Conservation (phyloP, 1,140 invertebrate genomes). For the Atta texana region DNA sequence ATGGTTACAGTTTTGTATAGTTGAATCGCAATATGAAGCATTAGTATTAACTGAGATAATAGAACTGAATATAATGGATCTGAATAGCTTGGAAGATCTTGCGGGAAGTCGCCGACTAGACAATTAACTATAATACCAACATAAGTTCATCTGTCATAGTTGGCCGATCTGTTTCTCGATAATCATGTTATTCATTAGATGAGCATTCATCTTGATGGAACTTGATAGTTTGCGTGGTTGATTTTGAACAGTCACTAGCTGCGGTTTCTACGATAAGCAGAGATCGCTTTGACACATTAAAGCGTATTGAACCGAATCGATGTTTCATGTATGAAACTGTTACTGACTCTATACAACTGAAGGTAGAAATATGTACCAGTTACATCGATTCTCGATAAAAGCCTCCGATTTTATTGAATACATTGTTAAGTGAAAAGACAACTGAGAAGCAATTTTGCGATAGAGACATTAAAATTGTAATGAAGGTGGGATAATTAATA, state of each 20-base stretch:
- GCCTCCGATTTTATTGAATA: slow-evolving; percentile 18
- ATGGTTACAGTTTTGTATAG: not conserved
- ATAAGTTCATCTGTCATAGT: slow-evolving; percentile 15
- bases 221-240: slow-evolving; percentile 40
- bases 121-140: slow-evolving; percentile 20
- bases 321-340: slow-evolving; percentile 56
- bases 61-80: not conserved
- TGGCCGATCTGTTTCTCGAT: slow-evolving; percentile 30
- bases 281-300: slow-evolving; percentile 54
- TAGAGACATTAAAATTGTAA: not conserved
- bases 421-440: slow-evolving; percentile 6
- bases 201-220: slow-evolving; percentile 28
- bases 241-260: slow-evolving; percentile 14
- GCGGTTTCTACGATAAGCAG: slow-evolving; percentile 30
- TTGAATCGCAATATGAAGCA: not conserved
- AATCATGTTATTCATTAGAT: slow-evolving; percentile 48
- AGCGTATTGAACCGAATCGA: slow-evolving; percentile 55
- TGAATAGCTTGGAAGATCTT: slow-evolving; percentile 1
- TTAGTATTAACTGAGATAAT: slow-evolving; percentile 12
- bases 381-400: slow-evolving; percentile 20
- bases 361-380: not conserved
- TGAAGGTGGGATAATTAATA: not conserved
- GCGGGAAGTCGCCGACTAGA: slow-evolving; percentile 9
- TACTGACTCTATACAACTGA: not conserved
- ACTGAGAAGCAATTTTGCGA: not conserved